Evolutionary conservation across 2,797 vertebrate species (phyloP).

Genomic region (Schizopygopsis malacanthus): DNA sequence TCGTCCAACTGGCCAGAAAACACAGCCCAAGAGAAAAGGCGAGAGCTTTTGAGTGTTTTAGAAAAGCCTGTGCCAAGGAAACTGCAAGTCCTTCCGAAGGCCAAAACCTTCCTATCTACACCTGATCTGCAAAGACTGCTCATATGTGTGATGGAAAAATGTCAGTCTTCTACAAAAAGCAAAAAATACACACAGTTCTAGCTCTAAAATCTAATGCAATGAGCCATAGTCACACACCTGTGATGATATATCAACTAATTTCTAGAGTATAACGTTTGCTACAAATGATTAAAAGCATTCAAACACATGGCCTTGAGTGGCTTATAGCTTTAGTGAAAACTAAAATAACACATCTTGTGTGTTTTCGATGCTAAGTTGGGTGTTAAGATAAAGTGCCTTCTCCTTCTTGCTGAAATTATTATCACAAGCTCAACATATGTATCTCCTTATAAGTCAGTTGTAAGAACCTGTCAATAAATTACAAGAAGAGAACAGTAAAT

Average conservation of each 20-base stretch:
- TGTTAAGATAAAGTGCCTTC: neutral
- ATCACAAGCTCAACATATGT: neutral
- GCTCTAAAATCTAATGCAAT: neutral
- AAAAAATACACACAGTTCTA: neutral
- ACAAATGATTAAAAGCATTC: neutral
- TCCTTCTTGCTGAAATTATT: neutral
- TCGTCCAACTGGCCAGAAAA: constrained; percentile 43
- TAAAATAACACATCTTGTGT: neutral
- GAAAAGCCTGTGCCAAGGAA: constrained; percentile 18
- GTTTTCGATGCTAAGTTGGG: neutral
- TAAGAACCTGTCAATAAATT: constrained; percentile 17
- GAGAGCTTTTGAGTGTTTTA: constrained; percentile 37
- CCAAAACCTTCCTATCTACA: constrained; percentile 26
- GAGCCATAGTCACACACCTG: neutral
- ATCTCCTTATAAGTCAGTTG: neutral
- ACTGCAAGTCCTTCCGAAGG: neutral
- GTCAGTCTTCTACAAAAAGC: neutral
- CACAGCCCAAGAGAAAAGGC: constrained; percentile 23
- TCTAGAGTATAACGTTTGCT: neutral
- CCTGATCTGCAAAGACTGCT: constrained; percentile 22
- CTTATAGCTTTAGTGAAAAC: neutral
- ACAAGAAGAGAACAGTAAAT: constrained; percentile 28
- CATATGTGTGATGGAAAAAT: neutral
- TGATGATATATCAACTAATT: neutral
- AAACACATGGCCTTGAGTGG: neutral